Evolutionary conservation across 2,797 vertebrate species (phyloP).

Genomic region (Bradypodion pumilum): DNA sequence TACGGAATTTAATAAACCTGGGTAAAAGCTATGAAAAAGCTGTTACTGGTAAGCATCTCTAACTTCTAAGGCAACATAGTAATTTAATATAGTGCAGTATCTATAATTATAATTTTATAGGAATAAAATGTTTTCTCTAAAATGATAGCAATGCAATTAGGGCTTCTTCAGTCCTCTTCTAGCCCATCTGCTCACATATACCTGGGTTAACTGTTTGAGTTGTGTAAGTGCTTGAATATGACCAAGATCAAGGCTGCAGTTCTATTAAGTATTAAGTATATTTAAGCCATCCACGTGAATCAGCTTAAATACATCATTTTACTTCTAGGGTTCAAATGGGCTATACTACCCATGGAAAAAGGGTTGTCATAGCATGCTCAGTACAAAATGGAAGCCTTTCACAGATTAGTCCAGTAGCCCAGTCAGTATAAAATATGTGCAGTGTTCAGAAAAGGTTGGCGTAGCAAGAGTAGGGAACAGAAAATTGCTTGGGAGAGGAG

Average conservation of each 20-base stretch:
- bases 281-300: not conserved
- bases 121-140: not conserved
- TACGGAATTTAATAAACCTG: slow-evolving; percentile 95
- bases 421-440: not conserved
- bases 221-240: not conserved
- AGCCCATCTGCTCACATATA: too few relatives aligned
- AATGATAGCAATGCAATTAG: not conserved
- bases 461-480: not conserved
- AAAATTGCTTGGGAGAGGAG: not conserved
- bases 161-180: too few relatives aligned
- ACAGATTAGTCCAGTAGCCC: not conserved
- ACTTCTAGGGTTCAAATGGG: not conserved
- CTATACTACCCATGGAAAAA: not conserved
- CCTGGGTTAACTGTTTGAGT: too few relatives aligned
- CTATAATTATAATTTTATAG: not conserved
- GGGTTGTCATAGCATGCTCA: not conserved
- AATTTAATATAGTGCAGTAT: too few relatives aligned
- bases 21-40: slow-evolving; percentile 98
- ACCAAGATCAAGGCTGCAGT: not conserved
- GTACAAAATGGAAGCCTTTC: not conserved
- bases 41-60: slow-evolving; percentile 85
- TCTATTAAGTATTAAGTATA: not conserved
- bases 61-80: too few relatives aligned
- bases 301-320: not conserved
- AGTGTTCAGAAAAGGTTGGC: not conserved